These are phyloP conservation scores for Malurus elegans DNA, from an alignment of 2,113 vertebrate species.

Conservation along the genomic window DNA sequence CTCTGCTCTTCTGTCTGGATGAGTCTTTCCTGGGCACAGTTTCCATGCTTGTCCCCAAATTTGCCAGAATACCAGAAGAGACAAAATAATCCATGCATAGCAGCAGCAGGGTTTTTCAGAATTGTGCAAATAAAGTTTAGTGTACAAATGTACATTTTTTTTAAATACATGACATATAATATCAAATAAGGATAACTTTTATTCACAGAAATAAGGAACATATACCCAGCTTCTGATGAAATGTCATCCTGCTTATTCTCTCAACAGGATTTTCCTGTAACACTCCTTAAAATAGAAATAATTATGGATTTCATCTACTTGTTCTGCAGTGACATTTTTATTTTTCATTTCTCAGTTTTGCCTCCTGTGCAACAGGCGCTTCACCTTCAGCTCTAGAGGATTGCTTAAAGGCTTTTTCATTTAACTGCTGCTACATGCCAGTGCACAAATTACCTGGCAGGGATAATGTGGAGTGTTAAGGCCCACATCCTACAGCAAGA, in stretches of 20 bases:
- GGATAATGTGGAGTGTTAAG: neutral
- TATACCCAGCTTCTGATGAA: neutral
- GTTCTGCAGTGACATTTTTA: conserved; percentile 42
- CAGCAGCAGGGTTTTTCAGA: neutral
- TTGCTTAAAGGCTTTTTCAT: conserved; percentile 16
- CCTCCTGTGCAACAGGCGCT: neutral
- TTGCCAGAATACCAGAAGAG: neutral
- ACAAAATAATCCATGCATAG: neutral
- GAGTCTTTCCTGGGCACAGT: rapidly evolving
- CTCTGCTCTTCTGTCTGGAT: neutral
- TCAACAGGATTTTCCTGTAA: neutral
- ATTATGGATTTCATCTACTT: conserved; percentile 22
- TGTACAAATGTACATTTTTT: neutral
- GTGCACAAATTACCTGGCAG: conserved; percentile 34
- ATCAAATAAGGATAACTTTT: neutral
- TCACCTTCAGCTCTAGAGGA: conserved; percentile 21
- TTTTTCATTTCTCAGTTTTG: conserved; percentile 45
- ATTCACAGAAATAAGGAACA: neutral
- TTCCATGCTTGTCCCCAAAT: neutral
- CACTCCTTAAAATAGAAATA: conserved; percentile 7
- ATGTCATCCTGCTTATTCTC: neutral
- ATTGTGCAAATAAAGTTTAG: rapidly evolving
- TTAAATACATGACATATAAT: neutral
- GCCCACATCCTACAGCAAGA: neutral
- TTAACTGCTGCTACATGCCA: conserved; percentile 39